These are phyloP conservation scores for Miltochrista miniata DNA, from an alignment of 2,888 invertebrate genomes.

Conservation along the genomic window DNA sequence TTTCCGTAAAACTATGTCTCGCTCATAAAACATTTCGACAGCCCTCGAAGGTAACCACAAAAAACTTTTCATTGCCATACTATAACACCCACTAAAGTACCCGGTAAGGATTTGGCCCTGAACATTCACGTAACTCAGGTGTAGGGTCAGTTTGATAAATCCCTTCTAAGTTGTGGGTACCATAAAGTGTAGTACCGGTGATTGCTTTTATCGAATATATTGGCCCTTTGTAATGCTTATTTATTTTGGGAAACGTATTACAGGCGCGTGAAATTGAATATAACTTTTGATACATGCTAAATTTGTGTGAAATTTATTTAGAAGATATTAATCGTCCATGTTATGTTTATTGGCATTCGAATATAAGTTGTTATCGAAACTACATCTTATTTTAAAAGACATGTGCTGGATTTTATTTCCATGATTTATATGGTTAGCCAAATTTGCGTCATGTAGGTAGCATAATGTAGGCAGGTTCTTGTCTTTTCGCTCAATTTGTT, in stretches of 20 bases:
- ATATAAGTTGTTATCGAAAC: too few relatives aligned
- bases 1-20: conserved; percentile 1
- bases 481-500: too few relatives aligned
- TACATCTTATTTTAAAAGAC: too few relatives aligned
- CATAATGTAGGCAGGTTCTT: too few relatives aligned
- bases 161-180: conserved; percentile 61
- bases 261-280: too few relatives aligned
- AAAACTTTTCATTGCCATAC: conserved; percentile 27
- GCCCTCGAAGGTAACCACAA: conserved; percentile 15
- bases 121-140: conserved; percentile 53
- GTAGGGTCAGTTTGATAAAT: conserved; percentile 65
- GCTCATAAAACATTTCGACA: conserved; percentile 25
- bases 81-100: background rate
- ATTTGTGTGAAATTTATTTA: too few relatives aligned
- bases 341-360: too few relatives aligned
- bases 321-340: too few relatives aligned
- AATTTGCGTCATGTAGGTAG: too few relatives aligned
- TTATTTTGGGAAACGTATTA: background rate
- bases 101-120: background rate
- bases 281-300: too few relatives aligned
- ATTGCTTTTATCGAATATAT: conserved; percentile 67
- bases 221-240: conserved; percentile 28
- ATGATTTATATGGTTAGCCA: too few relatives aligned
- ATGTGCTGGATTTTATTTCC: too few relatives aligned
- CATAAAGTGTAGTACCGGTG: conserved; percentile 56